phyloP scores from a whole-genome alignment of 2,888 invertebrate genomes.

The Biston betularia region DNA sequence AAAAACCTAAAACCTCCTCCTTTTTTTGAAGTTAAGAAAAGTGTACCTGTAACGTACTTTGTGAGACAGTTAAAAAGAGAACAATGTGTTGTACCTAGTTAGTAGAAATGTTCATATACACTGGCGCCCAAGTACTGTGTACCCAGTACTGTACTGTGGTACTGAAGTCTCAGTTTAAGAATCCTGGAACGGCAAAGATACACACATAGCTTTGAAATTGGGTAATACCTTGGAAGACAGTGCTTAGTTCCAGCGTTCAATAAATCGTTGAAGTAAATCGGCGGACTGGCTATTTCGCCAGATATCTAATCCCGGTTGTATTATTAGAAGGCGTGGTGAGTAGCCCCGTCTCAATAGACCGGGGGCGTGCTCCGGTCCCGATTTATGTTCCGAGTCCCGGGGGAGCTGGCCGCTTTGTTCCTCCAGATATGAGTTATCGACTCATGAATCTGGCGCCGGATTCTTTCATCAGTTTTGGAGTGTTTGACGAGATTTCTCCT shows the following conservation, averaged over 20 bases:
- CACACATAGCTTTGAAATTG: no score
- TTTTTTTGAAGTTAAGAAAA: no score
- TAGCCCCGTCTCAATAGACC: conserved; percentile 41
- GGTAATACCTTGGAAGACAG: no score
- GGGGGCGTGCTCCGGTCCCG: conserved; percentile 40
- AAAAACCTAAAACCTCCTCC: no score
- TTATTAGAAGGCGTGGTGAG: conserved; percentile 40
- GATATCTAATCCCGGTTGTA: conserved; percentile 24
- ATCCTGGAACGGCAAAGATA: background rate
- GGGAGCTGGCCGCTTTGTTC: conserved; percentile 30
- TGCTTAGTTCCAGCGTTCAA: background rate
- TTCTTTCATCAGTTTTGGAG: conserved; percentile 17
- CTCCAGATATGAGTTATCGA: conserved; percentile 26
- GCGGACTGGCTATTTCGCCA: conserved; percentile 5
- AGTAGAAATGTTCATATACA: no score
- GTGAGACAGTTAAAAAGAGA: no score
- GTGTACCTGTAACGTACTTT: no score
- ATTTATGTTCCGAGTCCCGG: conserved; percentile 39
- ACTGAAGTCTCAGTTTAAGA: no score
- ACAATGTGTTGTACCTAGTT: no score
- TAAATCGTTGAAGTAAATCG: background rate
- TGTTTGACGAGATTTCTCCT: background rate
- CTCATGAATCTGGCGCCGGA: conserved; percentile 19
- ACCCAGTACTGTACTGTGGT: no score
- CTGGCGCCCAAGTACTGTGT: no score